Conservation (phyloP, 2,113 vertebrate species). For the Poecile atricapillus region DNA sequence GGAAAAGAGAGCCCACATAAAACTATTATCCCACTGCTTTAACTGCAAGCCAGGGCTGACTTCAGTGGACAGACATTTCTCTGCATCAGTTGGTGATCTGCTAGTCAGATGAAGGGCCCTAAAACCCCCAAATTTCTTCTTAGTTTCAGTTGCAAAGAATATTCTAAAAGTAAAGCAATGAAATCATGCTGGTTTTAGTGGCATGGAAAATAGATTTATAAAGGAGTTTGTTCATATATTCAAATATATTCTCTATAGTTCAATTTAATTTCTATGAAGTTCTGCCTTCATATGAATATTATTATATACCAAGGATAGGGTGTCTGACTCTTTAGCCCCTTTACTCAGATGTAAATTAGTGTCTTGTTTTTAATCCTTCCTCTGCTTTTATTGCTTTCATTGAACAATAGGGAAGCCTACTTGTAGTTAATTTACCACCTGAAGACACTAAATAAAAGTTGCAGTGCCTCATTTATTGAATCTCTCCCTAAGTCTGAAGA, state of each 20-base stretch:
- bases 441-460: conserved; percentile 35
- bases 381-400: conserved; percentile 2
- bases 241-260: not conserved
- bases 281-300: not conserved
- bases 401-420: conserved; percentile 39
- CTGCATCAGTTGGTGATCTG: not conserved
- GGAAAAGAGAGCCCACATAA: not conserved
- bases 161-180: not conserved
- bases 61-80: not conserved
- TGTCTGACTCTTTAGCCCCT: not conserved
- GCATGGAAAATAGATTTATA: not conserved
- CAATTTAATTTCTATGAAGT: not conserved
- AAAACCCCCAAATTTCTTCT: not conserved
- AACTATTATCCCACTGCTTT: not conserved
- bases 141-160: not conserved
- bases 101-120: not conserved
- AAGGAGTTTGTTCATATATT: not conserved
- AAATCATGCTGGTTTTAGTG: not conserved
- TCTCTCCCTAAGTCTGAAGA: not conserved
- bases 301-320: not conserved
- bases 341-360: not conserved
- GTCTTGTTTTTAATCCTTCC: not conserved
- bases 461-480: conserved; percentile 16
- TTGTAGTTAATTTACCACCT: conserved; percentile 45
- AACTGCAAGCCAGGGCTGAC: not conserved